Evolutionary conservation across 2,888 invertebrate species (phyloP).

Genomic region (Clitarchus hookeri): DNA sequence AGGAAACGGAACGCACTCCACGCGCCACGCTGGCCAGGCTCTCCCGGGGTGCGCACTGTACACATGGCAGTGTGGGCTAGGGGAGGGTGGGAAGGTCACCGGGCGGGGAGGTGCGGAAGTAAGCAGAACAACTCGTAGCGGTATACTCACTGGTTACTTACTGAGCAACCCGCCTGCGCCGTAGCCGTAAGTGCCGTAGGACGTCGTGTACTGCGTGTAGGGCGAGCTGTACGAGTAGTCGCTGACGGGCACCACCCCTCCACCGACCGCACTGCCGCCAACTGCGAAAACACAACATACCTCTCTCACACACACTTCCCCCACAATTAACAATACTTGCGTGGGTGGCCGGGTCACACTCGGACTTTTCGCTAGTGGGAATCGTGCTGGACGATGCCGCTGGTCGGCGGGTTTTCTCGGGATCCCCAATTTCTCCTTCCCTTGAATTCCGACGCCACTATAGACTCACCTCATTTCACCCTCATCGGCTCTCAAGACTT

Average conservation of each 20-base stretch:
- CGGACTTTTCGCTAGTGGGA: too few relatives aligned
- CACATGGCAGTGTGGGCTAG: neutral
- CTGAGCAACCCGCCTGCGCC: slow-evolving; percentile 62
- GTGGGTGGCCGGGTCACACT: too few relatives aligned
- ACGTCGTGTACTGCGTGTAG: slow-evolving; percentile 77
- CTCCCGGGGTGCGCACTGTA: neutral
- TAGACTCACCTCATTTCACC: too few relatives aligned
- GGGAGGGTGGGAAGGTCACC: neutral
- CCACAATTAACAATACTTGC: neutral
- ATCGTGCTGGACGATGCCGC: too few relatives aligned
- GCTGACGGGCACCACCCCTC: slow-evolving; percentile 63
- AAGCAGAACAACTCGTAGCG: slow-evolving; percentile 30
- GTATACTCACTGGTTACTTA: slow-evolving; percentile 60
- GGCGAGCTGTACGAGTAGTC: slow-evolving; percentile 74
- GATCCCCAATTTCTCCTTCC: too few relatives aligned
- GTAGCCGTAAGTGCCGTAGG: slow-evolving; percentile 60
- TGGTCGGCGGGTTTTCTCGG: too few relatives aligned
- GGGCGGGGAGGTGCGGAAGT: slow-evolving; percentile 18
- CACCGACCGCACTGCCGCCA: slow-evolving; percentile 52
- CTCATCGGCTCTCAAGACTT: too few relatives aligned
- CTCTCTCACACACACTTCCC: too few relatives aligned
- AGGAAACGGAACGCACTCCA: neutral
- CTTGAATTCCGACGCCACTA: too few relatives aligned
- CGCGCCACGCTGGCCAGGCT: neutral
- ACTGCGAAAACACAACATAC: slow-evolving; percentile 20